phyloP scores from a whole-genome alignment of 1,140 invertebrate genomes.

The Thaumatotibia leucotreta region DNA sequence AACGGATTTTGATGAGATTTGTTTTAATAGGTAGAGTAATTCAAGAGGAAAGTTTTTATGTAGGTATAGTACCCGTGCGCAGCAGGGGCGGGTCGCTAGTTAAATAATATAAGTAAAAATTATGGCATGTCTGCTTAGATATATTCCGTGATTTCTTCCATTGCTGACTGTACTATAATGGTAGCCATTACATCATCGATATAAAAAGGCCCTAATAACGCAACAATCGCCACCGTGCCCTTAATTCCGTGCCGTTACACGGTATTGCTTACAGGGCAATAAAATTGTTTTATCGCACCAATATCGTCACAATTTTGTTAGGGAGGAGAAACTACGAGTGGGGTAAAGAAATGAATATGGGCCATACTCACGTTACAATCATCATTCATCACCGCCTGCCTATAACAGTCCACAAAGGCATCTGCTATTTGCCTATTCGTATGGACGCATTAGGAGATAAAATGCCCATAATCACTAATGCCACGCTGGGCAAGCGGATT shows the following conservation, averaged over 20 bases:
- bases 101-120: not conserved
- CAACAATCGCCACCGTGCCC: not conserved
- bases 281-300: constrained; percentile 33
- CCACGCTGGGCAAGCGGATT: too few species aligned
- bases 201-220: constrained; percentile 1
- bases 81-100: too few species aligned
- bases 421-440: too few species aligned
- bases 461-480: too few species aligned
- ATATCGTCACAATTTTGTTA: constrained; percentile 18
- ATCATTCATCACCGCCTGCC: too few species aligned
- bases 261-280: constrained; percentile 20
- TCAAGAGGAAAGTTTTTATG: too few species aligned
- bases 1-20: too few species aligned
- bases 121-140: not conserved
- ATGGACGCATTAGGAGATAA: too few species aligned
- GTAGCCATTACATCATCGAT: not conserved
- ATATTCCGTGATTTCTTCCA: not conserved
- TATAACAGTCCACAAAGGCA: too few species aligned
- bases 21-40: too few species aligned
- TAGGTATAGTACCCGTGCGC: too few species aligned
- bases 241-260: not conserved
- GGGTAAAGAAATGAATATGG: not conserved
- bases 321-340: not conserved
- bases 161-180: not conserved
- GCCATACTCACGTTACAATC: too few species aligned